Conservation (phyloP, 2,113 vertebrate genomes). For the Labeo rohita region DNA sequence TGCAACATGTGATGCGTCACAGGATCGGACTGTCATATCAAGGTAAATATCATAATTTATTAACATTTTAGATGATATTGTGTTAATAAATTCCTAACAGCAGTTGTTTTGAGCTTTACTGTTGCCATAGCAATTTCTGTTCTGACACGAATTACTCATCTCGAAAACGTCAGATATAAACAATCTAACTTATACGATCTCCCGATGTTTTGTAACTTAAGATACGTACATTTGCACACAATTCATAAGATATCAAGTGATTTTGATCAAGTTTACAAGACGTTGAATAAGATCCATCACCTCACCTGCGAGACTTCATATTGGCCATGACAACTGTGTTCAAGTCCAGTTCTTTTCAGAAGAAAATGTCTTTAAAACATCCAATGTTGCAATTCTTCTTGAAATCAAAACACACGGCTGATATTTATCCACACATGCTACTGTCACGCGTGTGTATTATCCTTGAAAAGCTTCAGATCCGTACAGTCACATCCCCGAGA, state of each 20-base stretch:
- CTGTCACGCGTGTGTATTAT: slow-evolving; percentile 55
- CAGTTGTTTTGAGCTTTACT: not conserved
- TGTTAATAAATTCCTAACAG: not conserved
- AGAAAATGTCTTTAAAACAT: slow-evolving; percentile 54
- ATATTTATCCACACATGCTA: slow-evolving; percentile 65
- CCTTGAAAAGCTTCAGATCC: not conserved
- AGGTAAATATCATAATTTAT: not conserved
- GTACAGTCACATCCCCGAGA: slow-evolving; percentile 18
- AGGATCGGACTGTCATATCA: not conserved
- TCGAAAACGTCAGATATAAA: not conserved
- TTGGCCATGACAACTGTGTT: slow-evolving; percentile 70
- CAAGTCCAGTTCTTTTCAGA: slow-evolving; percentile 29
- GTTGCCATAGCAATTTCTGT: slow-evolving; percentile 8
- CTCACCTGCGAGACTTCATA: slow-evolving; percentile 76
- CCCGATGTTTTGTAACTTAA: not conserved
- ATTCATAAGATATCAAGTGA: not conserved
- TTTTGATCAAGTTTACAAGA: not conserved
- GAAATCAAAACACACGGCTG: slow-evolving; percentile 57
- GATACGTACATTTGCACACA: not conserved
- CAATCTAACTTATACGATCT: not conserved
- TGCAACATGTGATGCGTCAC: not conserved
- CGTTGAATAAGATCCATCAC: slow-evolving; percentile 24
- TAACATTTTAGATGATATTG: not conserved
- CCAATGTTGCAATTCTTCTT: slow-evolving; percentile 57
- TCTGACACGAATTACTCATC: not conserved